Conservation (phyloP, 2,888 invertebrate species). For the Eupeodes luniger region DNA sequence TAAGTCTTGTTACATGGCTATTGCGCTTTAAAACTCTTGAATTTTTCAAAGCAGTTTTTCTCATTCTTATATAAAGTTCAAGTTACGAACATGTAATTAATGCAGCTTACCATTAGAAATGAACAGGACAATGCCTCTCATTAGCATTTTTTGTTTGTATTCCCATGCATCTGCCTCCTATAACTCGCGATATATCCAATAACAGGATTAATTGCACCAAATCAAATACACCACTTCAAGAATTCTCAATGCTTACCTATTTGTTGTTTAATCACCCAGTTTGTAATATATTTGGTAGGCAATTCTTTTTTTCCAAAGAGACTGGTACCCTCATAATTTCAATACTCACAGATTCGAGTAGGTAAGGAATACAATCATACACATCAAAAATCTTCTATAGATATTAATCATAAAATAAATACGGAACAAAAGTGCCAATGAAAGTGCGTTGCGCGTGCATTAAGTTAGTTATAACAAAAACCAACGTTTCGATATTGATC, state of each 20-base stretch:
- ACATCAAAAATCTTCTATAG: neutral
- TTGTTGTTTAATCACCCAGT: neutral
- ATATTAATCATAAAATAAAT: constrained; percentile 20
- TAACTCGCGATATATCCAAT: neutral
- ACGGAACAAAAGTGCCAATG: constrained; percentile 17
- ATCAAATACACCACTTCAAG: constrained; percentile 17
- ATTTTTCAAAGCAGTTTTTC: no score
- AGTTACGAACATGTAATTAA: no score
- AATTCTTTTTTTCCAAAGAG: neutral
- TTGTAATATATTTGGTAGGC: no score
- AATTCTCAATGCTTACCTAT: neutral
- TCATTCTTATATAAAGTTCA: no score
- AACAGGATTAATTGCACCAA: constrained; percentile 41
- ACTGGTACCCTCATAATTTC: constrained; percentile 34
- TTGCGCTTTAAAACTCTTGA: no score
- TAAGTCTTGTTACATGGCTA: no score
- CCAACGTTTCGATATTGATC: constrained; percentile 38
- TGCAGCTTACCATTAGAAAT: neutral
- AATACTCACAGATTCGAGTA: no score
- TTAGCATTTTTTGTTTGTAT: neutral
- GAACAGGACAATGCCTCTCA: neutral
- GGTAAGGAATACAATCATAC: neutral
- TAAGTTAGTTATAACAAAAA: no score
- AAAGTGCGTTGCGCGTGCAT: neutral
- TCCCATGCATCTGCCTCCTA: constrained; percentile 27